Base-by-base conservation (phyloP, 2,797 vertebrate genomes). In the Tragopan temminckii region DNA sequence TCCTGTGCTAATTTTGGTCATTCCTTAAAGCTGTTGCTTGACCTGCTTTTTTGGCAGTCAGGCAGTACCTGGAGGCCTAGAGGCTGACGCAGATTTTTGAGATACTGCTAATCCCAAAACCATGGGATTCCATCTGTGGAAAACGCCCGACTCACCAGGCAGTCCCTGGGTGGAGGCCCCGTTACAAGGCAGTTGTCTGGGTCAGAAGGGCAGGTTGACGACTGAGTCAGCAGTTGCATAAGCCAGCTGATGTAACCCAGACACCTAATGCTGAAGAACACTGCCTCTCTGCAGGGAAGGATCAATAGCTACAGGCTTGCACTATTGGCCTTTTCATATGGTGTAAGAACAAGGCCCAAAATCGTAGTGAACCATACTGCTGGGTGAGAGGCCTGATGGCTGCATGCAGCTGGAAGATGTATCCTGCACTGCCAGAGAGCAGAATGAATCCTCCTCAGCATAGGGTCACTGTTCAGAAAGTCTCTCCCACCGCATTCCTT, bases 131-230 rank as follows among this genome's bases (percentile, higher is more conserved):
- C 5, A 0, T 62, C 46, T 70, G 31, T 69, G 57, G 58, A 74
- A 85, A 85, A 40, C 0, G 0, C 66, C 68, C 62, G 79, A 67
- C 81, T 76, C 3, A 1, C 17, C 23, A 68, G 66, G 52, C 55
- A 48, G 62, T 7, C 55, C 40, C 58, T 66, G 69, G 88, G 85
- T 77, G 80, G 87, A 80, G 90, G 31, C 57, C 9, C 55, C 52
- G 7, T 66, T 83, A 5, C 1, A 86, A 92, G 45, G 35, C 57
- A n/a, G 25, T 79, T 85, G 58, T 80, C 90, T 94, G 57, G 45
- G 86, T 92, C 80, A 92, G 86, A 90, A 94, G 77, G 92, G 66
- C 63, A 85, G 38, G 53, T 31, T 72, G 66, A 89, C 6, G 35
- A 58, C 31, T 87, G 78, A 94, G 50, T 68, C 84, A 59, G 84